These are phyloP conservation scores for Blera fallax DNA, from an alignment of 2,888 invertebrate genomes.

Conservation along the genomic window DNA sequence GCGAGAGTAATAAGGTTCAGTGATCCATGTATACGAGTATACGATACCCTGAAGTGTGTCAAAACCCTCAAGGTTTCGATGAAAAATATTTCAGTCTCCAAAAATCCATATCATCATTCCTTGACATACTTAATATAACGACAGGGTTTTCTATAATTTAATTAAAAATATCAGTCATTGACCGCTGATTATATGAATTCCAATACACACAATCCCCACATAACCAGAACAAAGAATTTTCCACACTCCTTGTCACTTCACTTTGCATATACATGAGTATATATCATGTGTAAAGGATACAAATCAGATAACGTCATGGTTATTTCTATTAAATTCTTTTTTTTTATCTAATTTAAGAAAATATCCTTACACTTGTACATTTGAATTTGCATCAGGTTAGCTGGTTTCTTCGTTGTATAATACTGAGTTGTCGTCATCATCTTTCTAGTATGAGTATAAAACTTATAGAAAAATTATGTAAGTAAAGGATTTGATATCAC, in stretches of 20 bases:
- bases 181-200: conserved; percentile 37
- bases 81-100: too few relatives aligned
- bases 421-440: conserved; percentile 29
- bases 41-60: too few relatives aligned
- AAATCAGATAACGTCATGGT: conserved; percentile 12
- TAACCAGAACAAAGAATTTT: background rate
- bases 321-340: conserved; percentile 2
- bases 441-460: background rate
- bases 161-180: conserved; percentile 18
- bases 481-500: background rate
- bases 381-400: background rate
- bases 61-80: too few relatives aligned
- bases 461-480: background rate
- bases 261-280: background rate
- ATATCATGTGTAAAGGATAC: background rate
- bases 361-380: conserved; percentile 41
- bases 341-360: background rate
- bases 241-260: background rate
- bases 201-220: background rate
- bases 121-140: background rate
- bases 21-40: too few relatives aligned
- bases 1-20: too few relatives aligned
- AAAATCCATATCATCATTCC: too few relatives aligned
- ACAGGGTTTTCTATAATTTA: background rate
- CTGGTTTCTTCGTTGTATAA: conserved; percentile 19